These are phyloP conservation scores for Sula dactylatra DNA, from an alignment of 2,113 vertebrate genomes.

Conservation along the genomic window DNA sequence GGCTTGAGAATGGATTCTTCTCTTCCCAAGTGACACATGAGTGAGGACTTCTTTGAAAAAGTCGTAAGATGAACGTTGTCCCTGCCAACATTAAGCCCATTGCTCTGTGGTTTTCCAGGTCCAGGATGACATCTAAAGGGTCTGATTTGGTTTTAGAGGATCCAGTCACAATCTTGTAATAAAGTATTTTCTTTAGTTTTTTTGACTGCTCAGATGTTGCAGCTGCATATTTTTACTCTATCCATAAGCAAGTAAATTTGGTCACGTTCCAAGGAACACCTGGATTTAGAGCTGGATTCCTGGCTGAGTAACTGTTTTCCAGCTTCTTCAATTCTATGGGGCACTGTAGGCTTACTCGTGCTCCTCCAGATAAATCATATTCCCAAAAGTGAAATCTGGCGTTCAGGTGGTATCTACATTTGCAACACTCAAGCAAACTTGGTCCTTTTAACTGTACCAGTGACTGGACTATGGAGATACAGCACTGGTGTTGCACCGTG, in stretches of 20 bases:
- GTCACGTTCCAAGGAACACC: neutral
- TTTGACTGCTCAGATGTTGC: neutral
- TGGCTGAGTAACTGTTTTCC: neutral
- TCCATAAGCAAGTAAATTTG: neutral
- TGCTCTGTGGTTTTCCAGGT: neutral
- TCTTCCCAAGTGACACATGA: neutral
- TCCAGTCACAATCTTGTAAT: neutral
- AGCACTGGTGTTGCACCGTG: too few species aligned
- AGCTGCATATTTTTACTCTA: neutral
- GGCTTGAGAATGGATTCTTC: neutral
- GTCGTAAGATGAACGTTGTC: neutral
- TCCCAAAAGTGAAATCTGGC: neutral
- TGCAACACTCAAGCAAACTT: neutral
- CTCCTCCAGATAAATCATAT: neutral
- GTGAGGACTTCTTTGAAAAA: neutral
- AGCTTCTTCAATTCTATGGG: neutral
- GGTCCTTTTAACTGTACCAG: neutral
- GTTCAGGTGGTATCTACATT: neutral
- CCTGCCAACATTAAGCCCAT: neutral
- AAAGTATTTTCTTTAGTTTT: neutral
- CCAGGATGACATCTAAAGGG: neutral
- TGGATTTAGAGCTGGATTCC: neutral
- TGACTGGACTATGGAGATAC: neutral
- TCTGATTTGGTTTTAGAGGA: neutral
- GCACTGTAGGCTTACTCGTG: neutral